These are phyloP conservation scores for Temnothorax ravouxi DNA, from an alignment of 2,888 invertebrate genomes.

Conservation along the genomic window DNA sequence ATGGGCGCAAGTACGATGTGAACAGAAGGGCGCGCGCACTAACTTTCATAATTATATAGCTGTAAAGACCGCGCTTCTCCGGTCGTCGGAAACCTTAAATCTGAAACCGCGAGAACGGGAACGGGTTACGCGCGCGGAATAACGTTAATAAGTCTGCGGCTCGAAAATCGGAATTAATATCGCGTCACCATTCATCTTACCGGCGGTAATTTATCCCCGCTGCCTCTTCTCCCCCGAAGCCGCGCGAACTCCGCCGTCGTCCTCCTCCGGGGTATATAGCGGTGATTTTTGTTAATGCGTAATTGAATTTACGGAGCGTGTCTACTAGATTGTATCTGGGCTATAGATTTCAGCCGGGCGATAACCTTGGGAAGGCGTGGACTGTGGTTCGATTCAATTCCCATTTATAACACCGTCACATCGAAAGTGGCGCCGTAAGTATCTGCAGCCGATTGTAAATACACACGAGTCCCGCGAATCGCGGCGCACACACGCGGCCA, in stretches of 20 bases:
- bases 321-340: constrained; percentile 82
- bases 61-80: constrained; percentile 11
- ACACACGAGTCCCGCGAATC: constrained; percentile 63
- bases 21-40: constrained; percentile 16
- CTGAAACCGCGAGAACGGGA: constrained; percentile 33
- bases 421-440: constrained; percentile 78
- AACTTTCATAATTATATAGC: constrained; percentile 41
- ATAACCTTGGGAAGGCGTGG: constrained; percentile 81
- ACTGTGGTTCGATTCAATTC: constrained; percentile 81
- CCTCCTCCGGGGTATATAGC: constrained; percentile 63
- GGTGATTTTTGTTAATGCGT: constrained; percentile 81
- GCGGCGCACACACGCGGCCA: constrained; percentile 51
- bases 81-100: constrained; percentile 47
- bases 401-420: constrained; percentile 81
- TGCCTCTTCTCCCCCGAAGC: neutral
- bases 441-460: constrained; percentile 74
- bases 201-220: constrained; percentile 64
- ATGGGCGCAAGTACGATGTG: neutral
- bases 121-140: constrained; percentile 37
- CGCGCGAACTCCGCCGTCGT: constrained; percentile 33
- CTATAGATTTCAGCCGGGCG: constrained; percentile 79
- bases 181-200: constrained; percentile 74
- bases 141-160: constrained; percentile 59
- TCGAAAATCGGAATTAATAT: constrained; percentile 72
- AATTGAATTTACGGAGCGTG: constrained; percentile 83